Evolutionary conservation across 2,888 invertebrate species (phyloP).

Genomic region (Scaptodrosophila latifasciaeformis): DNA sequence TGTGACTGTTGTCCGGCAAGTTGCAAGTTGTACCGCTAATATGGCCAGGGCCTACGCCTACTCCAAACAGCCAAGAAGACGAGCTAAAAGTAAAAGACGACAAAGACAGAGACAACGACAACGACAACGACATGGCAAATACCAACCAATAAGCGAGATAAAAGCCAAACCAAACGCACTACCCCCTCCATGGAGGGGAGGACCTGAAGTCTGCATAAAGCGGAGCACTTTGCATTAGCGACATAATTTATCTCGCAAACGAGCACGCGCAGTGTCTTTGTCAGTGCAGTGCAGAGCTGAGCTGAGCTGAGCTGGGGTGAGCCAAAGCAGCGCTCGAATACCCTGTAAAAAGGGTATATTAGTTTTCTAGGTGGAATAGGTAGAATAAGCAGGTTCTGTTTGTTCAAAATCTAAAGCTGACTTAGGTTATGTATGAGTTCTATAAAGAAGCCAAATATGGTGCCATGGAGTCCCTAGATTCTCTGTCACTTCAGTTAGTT

Average conservation of each 20-base stretch:
- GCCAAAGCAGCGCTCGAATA: too few relatives aligned
- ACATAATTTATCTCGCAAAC: conserved; percentile 71
- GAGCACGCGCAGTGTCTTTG: conserved; percentile 35
- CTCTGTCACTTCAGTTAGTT: too few relatives aligned
- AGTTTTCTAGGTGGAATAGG: too few relatives aligned
- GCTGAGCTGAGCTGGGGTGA: too few relatives aligned
- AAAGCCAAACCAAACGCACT: conserved; percentile 55
- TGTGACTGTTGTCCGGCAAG: conserved; percentile 53
- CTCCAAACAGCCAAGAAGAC: conserved; percentile 66
- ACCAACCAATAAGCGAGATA: conserved; percentile 37
- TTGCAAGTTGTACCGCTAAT: conserved; percentile 74
- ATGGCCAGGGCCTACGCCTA: conserved; percentile 75
- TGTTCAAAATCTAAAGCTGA: too few relatives aligned
- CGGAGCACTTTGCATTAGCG: conserved; percentile 75
- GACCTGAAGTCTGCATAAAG: conserved; percentile 58
- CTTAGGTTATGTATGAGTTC: too few relatives aligned
- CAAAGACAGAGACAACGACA: conserved; percentile 60
- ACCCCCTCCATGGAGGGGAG: too few relatives aligned
- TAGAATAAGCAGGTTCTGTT: too few relatives aligned
- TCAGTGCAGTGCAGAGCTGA: background rate
- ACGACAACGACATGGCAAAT: conserved; percentile 32
- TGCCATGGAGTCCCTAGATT: too few relatives aligned
- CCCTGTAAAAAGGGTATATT: too few relatives aligned
- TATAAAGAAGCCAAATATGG: too few relatives aligned
- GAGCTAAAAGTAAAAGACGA: conserved; percentile 36